Evolutionary conservation across 1,140 invertebrate species (phyloP).

Genomic region (Drosophila paulistorum): DNA sequence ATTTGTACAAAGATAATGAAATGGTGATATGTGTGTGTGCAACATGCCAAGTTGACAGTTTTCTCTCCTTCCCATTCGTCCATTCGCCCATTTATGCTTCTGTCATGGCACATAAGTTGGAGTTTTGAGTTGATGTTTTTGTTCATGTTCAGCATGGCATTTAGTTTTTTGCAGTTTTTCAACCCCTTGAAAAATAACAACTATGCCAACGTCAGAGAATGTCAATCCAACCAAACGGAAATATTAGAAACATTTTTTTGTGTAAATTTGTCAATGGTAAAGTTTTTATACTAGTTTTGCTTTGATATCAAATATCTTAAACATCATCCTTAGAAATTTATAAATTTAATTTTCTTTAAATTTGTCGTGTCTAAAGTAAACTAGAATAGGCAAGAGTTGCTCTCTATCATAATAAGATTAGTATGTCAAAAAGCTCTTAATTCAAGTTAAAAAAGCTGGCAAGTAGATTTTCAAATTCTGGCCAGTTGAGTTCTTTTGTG

Average conservation of each 20-base stretch:
- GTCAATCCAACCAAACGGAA: background rate
- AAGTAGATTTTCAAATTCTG: background rate
- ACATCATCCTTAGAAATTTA: no score
- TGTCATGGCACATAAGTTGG: conserved; percentile 3
- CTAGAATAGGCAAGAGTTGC: no score
- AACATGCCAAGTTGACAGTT: conserved; percentile 67
- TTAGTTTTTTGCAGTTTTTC: background rate
- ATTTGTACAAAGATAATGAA: conserved; percentile 67
- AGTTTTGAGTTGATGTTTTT: background rate
- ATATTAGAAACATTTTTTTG: background rate
- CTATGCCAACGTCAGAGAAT: background rate
- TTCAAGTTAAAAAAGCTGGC: background rate
- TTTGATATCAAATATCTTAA: no score
- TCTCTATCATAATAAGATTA: no score
- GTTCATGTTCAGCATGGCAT: conserved; percentile 5
- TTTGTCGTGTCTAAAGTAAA: no score
- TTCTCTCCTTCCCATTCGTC: background rate
- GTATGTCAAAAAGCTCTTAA: background rate
- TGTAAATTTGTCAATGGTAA: background rate
- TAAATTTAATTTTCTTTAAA: no score
- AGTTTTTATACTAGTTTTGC: no score
- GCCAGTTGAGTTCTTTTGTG: background rate
- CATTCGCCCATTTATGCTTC: background rate
- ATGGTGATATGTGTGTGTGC: conserved; percentile 52
- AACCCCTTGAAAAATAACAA: conserved; percentile 4